Percentiles rank a stretch among this genome's conserved stretches.
These are phyloP conservation scores for Drosophila lacicola DNA, from an alignment of 2,888 invertebrate species.

Conservation along the genomic window DNA sequence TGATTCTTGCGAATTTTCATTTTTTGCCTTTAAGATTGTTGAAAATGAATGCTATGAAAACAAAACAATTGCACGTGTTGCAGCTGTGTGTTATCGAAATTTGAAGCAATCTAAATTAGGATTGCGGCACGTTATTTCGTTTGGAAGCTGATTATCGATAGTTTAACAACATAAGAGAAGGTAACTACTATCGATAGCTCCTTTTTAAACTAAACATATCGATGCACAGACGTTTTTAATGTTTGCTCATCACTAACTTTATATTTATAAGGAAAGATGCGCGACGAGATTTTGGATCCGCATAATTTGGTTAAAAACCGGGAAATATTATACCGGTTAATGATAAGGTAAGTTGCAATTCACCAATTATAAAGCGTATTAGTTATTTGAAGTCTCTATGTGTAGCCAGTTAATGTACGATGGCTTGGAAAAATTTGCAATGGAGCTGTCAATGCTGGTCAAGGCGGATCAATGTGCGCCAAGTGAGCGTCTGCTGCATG, in stretches of 20 bases:
- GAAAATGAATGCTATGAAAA: slow-evolving; percentile 15
- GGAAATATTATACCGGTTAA: slow-evolving; percentile 94
- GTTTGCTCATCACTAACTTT: slow-evolving; percentile 5
- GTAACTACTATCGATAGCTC: too few species aligned
- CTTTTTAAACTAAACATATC: neutral
- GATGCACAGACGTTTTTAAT: slow-evolving; percentile 12
- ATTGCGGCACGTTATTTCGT: neutral
- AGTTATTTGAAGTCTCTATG: neutral
- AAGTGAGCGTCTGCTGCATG: slow-evolving; percentile 95
- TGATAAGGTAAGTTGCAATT: slow-evolving; percentile 90
- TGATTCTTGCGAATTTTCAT: slow-evolving; percentile 88
- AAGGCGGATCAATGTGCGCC: slow-evolving; percentile 98
- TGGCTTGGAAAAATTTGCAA: slow-evolving; percentile 97
- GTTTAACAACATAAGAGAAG: too few species aligned
- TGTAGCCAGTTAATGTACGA: slow-evolving; percentile 98
- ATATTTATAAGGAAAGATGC: slow-evolving; percentile 70
- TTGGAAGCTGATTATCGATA: neutral
- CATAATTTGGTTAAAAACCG: slow-evolving; percentile 94
- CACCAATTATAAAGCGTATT: neutral
- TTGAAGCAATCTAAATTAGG: slow-evolving; percentile 19
- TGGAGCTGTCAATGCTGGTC: slow-evolving; percentile 92
- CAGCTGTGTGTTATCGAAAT: slow-evolving; percentile 31
- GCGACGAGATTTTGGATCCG: slow-evolving; percentile 87
- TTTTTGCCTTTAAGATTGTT: slow-evolving; percentile 20
- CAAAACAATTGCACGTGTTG: slow-evolving; percentile 78